Evolutionary conservation across 2,888 invertebrate species (phyloP).

Genomic region (Nebria salina): DNA sequence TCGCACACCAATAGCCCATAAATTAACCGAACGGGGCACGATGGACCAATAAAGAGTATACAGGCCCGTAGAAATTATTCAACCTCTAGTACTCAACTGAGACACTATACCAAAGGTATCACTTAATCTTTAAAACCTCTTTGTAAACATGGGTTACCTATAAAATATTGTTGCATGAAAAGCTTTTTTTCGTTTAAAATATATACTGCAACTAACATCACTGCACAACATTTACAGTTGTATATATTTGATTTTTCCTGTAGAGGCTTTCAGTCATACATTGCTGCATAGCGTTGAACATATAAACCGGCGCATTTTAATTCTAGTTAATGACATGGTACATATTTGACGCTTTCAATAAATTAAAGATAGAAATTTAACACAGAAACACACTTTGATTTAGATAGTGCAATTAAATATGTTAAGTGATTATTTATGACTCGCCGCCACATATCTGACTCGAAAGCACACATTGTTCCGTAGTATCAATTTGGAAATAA

Average conservation of each 20-base stretch:
- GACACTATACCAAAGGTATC: not conserved
- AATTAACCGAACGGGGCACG: constrained; percentile 35
- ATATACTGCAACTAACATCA: not conserved
- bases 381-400: too few relatives aligned
- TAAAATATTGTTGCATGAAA: not conserved
- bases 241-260: not conserved
- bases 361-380: too few relatives aligned
- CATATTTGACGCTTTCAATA: too few relatives aligned
- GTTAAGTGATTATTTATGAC: too few relatives aligned
- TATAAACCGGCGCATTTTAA: not conserved
- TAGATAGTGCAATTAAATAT: too few relatives aligned
- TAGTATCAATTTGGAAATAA: too few relatives aligned
- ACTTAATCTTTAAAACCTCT: not conserved
- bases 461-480: too few relatives aligned
- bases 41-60: constrained; percentile 39
- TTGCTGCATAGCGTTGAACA: not conserved
- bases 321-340: not conserved
- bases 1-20: constrained; percentile 38
- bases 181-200: not conserved
- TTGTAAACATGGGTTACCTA: not conserved
- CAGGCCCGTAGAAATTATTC: constrained; percentile 36
- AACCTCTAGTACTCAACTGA: constrained; percentile 2
- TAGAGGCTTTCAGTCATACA: not conserved
- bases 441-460: too few relatives aligned
- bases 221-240: not conserved